Percentiles rank a stretch among this genome's conserved stretches.
phyloP scores from a whole-genome alignment of 2,888 invertebrate species.

The Aromia moschata region DNA sequence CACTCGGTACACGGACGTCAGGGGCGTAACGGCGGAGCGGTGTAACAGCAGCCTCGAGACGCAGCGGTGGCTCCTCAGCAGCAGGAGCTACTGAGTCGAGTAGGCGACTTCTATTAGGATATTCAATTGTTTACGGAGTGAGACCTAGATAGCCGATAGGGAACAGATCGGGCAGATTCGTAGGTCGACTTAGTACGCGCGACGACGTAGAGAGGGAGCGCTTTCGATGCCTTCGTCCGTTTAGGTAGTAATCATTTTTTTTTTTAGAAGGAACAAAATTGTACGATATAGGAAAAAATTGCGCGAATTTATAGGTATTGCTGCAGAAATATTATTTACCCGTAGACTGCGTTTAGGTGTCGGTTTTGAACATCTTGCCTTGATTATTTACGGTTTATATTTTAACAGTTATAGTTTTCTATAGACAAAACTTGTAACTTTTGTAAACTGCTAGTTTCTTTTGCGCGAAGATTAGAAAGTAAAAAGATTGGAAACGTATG shows the following conservation, averaged over 20 bases:
- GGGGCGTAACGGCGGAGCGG: conserved; percentile 73
- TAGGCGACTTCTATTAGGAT: conserved; percentile 16
- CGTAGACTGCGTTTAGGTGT: background rate
- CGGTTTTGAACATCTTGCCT: no score
- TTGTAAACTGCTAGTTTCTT: no score
- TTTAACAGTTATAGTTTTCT: no score
- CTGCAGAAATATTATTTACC: conserved; percentile 2
- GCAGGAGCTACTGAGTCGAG: conserved; percentile 1
- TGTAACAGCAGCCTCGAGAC: conserved; percentile 73
- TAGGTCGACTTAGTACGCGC: background rate
- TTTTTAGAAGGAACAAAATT: no score
- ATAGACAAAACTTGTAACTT: no score
- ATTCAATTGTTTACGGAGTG: conserved; percentile 23
- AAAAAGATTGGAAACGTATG: no score
- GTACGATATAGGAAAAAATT: no score
- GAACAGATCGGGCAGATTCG: background rate
- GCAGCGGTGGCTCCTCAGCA: conserved; percentile 72
- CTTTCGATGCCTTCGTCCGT: no score
- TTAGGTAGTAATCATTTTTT: no score
- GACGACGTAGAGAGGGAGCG: background rate
- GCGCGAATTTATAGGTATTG: background rate
- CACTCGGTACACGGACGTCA: conserved; percentile 67
- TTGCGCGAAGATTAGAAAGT: no score
- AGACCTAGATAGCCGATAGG: conserved; percentile 8
- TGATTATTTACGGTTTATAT: no score